phyloP scores from a whole-genome alignment of 2,888 invertebrate genomes.

The Acanthosepion esculentum region DNA sequence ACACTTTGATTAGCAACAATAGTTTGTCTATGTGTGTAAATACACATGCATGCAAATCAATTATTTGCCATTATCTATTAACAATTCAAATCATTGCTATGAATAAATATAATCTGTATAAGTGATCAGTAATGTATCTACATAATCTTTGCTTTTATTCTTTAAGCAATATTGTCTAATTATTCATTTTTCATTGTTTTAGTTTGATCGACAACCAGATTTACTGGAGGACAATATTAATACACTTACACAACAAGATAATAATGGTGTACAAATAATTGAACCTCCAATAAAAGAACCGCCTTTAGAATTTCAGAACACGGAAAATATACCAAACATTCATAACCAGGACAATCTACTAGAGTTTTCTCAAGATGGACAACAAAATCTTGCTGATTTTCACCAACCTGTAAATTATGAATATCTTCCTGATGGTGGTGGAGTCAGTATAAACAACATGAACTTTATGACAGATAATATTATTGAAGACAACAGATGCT shows the following conservation, averaged over 20 bases:
- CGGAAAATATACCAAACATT: not conserved
- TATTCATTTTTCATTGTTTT: not conserved
- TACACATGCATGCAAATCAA: no score
- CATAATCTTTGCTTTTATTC: no score
- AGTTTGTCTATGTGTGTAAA: no score
- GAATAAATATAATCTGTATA: no score
- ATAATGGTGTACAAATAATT: not conserved
- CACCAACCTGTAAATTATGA: constrained; percentile 17
- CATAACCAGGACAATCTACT: not conserved
- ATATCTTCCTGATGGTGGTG: not conserved
- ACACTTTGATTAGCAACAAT: no score
- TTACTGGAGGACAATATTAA: not conserved
- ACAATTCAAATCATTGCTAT: no score
- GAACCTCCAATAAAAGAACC: not conserved
- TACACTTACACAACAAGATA: not conserved
- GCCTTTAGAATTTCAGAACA: not conserved
- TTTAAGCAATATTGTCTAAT: no score
- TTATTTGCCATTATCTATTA: no score
- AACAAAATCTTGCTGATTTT: not conserved
- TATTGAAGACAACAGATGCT: not conserved
- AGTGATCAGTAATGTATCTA: no score
- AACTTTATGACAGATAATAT: not conserved
- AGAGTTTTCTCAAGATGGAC: not conserved
- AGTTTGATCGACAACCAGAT: not conserved
- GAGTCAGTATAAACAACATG: not conserved